Conservation (phyloP, 2,888 invertebrate species). For the Nyleta sp. region DNA sequence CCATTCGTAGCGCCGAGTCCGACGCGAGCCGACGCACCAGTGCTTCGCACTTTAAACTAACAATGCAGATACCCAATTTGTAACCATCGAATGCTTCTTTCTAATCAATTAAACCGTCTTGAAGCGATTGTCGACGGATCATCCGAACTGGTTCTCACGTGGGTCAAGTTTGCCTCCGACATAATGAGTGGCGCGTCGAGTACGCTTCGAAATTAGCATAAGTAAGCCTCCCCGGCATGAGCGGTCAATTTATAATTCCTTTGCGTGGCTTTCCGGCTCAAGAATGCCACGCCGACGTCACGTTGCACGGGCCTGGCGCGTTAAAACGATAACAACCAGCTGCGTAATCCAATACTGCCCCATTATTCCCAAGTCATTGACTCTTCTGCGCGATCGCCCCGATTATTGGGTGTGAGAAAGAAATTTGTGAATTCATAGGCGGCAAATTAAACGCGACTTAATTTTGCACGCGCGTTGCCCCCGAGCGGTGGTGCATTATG, state of each 20-base stretch:
- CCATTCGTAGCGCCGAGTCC: slow-evolving; percentile 22
- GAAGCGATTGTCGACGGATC: neutral
- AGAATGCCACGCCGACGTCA: slow-evolving; percentile 28
- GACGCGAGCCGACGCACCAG: neutral
- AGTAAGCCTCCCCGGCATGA: slow-evolving; percentile 34
- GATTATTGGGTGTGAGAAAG: slow-evolving; percentile 60
- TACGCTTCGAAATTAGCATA: slow-evolving; percentile 47
- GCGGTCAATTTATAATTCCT: slow-evolving; percentile 53
- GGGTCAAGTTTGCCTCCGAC: slow-evolving; percentile 9
- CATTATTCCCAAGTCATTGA: slow-evolving; percentile 60
- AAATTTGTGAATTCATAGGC: slow-evolving; percentile 50
- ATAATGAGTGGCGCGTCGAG: slow-evolving; percentile 31
- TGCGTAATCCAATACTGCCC: slow-evolving; percentile 59
- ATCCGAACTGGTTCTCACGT: slow-evolving; percentile 23
- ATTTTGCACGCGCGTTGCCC: slow-evolving; percentile 38
- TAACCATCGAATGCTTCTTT: neutral
- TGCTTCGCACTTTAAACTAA: neutral
- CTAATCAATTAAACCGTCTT: neutral
- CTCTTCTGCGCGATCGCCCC: slow-evolving; percentile 51
- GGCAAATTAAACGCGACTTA: slow-evolving; percentile 51
- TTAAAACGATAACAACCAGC: slow-evolving; percentile 59
- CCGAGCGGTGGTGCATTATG: slow-evolving; percentile 33
- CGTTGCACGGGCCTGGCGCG: slow-evolving; percentile 28
- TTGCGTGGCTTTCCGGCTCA: slow-evolving; percentile 39
- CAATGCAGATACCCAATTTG: neutral